Conservation (phyloP, 1,140 invertebrate genomes). For the Lutraria rhynchaena region DNA sequence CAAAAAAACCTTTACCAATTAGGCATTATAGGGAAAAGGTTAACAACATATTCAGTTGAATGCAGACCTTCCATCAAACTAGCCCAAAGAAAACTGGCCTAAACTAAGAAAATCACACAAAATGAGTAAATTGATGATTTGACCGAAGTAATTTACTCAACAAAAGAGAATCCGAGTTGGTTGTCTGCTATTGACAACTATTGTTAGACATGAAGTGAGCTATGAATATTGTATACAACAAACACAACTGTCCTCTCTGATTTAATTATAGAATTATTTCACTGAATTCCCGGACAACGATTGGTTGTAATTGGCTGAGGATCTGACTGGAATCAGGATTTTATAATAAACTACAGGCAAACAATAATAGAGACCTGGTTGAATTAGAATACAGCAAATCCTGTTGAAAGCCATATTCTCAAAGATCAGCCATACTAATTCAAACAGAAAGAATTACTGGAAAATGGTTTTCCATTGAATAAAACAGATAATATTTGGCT, state of each 20-base stretch:
- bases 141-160: conserved; percentile 47
- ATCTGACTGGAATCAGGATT: conserved; percentile 24
- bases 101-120: conserved; percentile 16
- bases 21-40: too few species aligned
- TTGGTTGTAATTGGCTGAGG: conserved; percentile 33
- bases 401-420: too few species aligned
- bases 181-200: conserved; percentile 44
- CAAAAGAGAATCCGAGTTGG: conserved; percentile 21
- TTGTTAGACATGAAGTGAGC: conserved; percentile 6
- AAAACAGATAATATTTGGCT: too few species aligned
- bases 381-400: too few species aligned
- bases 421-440: too few species aligned
- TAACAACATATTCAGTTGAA: too few species aligned
- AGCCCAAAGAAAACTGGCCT: conserved; percentile 11
- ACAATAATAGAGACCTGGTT: too few species aligned
- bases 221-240: conserved; percentile 46
- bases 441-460: too few species aligned
- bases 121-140: conserved; percentile 48
- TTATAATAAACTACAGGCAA: too few species aligned
- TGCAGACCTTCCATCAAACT: too few species aligned
- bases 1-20: too few species aligned
- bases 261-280: conserved; percentile 37
- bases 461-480: too few species aligned
- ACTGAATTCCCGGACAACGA: conserved; percentile 14
- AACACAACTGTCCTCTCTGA: neutral